Evolutionary conservation across 2,797 vertebrate species (phyloP).

Genomic region (Periophthalmus magnuspinnatus): DNA sequence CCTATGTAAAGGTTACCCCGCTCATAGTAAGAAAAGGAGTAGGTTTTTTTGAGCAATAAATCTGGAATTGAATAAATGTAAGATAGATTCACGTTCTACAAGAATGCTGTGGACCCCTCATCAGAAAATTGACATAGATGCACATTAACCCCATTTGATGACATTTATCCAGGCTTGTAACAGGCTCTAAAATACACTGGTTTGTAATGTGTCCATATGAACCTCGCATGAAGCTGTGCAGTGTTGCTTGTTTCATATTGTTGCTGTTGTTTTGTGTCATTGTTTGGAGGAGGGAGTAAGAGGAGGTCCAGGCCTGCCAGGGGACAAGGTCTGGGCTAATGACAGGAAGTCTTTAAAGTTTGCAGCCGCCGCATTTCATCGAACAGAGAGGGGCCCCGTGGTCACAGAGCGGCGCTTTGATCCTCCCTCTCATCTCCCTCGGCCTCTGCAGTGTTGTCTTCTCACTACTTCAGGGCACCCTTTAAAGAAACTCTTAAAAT

Average conservation of each 20-base stretch:
- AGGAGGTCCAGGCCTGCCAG: slow-evolving; percentile 86
- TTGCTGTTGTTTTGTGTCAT: slow-evolving; percentile 27
- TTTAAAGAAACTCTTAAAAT: slow-evolving; percentile 91
- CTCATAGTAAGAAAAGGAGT: too few species aligned
- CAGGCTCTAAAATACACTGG: too few species aligned
- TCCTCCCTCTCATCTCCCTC: slow-evolving; percentile 70
- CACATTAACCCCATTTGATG: background rate
- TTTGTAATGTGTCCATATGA: background rate
- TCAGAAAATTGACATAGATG: too few species aligned
- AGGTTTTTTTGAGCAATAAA: too few species aligned
- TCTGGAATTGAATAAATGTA: too few species aligned
- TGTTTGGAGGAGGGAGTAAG: slow-evolving; percentile 70
- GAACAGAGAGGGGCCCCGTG: slow-evolving; percentile 87
- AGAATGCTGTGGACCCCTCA: too few species aligned
- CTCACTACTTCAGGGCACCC: slow-evolving; percentile 29
- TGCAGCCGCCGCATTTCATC: slow-evolving; percentile 90
- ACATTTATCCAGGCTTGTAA: background rate
- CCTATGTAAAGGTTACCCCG: too few species aligned
- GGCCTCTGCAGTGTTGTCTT: slow-evolving; percentile 33
- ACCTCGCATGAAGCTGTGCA: slow-evolving; percentile 18
- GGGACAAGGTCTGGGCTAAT: slow-evolving; percentile 95
- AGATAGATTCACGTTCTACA: too few species aligned
- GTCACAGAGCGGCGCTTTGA: slow-evolving; percentile 91
- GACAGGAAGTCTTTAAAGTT: slow-evolving; percentile 99
- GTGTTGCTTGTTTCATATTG: slow-evolving; percentile 62